These are phyloP conservation scores for Paramormyrops hopkinsi DNA, from an alignment of 2,797 vertebrate genomes.

Conservation along the genomic window DNA sequence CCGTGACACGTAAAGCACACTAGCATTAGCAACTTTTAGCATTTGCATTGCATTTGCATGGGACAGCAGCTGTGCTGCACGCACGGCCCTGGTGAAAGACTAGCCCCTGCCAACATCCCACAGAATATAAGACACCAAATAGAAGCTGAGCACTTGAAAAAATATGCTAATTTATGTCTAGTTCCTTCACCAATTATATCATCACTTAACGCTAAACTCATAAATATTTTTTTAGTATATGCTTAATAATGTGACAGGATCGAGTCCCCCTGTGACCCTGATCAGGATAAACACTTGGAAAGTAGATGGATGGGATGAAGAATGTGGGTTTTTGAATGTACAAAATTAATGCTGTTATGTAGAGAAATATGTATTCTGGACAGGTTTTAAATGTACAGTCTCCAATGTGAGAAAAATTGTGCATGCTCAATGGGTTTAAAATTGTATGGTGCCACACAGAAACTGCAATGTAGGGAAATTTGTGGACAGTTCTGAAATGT, in stretches of 20 bases:
- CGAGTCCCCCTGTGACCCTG: neutral
- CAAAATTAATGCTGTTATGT: neutral
- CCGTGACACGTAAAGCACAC: neutral
- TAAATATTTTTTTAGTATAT: neutral
- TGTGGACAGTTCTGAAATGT: neutral
- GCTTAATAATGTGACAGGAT: neutral
- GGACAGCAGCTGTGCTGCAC: neutral
- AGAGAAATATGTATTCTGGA: neutral
- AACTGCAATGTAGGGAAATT: neutral
- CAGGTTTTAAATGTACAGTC: neutral
- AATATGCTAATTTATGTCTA: constrained; percentile 5
- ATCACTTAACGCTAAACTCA: neutral
- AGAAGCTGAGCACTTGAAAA: neutral
- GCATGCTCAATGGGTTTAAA: neutral
- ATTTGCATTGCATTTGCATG: neutral
- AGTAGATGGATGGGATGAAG: neutral
- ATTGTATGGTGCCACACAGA: neutral
- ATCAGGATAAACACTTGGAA: neutral
- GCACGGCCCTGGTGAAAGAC: neutral
- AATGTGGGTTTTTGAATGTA: neutral
- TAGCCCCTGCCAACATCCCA: neutral
- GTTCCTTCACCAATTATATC: neutral
- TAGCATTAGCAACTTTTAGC: neutral
- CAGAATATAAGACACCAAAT: neutral
- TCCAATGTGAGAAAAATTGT: neutral